These are phyloP conservation scores for Rhinoderma darwinii DNA, from an alignment of 2,113 vertebrate genomes.

Conservation along the genomic window DNA sequence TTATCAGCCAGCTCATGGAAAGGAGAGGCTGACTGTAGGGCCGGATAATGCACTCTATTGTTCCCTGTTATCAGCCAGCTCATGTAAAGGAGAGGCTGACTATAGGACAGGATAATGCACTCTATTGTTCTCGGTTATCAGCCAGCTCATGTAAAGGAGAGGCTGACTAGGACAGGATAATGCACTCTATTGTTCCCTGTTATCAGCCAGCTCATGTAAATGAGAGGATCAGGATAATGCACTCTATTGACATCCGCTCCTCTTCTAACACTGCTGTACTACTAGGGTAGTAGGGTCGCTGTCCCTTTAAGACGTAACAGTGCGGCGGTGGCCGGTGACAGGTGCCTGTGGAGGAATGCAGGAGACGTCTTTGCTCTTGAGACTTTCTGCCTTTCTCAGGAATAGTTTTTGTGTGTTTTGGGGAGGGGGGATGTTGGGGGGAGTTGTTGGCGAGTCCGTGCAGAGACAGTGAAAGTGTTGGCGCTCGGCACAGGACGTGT, in stretches of 20 bases:
- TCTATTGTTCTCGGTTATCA: no score
- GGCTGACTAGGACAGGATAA: no score
- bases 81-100: no score
- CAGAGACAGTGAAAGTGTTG: constrained; percentile 3
- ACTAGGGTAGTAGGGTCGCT: neutral
- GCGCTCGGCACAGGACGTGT: constrained; percentile 27
- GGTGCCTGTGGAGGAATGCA: constrained; percentile 27
- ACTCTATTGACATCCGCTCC: no score
- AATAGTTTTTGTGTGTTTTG: neutral
- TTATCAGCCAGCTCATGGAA: no score
- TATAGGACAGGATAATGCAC: no score
- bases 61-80: neutral
- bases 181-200: neutral
- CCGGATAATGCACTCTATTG: neutral
- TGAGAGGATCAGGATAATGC: neutral
- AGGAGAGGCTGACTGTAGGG: no score
- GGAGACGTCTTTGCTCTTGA: neutral
- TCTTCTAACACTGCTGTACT: no score
- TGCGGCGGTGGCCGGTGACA: neutral
- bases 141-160: no score
- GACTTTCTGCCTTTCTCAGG: neutral
- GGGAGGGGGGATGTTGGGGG: neutral
- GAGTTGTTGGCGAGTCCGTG: neutral
- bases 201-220: neutral
- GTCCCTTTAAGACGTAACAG: neutral